Base-by-base conservation (phyloP, 2,888 invertebrate species). In the Meganola albula region DNA sequence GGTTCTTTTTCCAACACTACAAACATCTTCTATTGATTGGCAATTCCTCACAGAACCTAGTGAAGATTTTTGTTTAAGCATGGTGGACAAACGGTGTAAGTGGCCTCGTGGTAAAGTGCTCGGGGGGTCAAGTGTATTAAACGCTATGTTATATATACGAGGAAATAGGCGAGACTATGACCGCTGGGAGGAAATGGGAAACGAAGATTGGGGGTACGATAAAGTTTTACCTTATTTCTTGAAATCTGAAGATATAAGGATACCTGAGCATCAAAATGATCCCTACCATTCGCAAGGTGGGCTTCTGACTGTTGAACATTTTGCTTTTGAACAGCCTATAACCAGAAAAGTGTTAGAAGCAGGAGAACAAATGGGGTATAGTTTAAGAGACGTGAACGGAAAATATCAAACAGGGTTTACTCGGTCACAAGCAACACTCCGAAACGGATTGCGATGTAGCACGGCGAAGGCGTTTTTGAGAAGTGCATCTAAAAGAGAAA, bases 121-220 rank as follows among this genome's bases (percentile, higher is more conserved):
- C 10, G 92, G 92, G 11, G 97, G 97, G 0, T 92, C 91, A 8
- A 94, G 95, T 57, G 92, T 92, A 1, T 75, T 96, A 2, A 97
- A 97, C 66, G 96, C 95, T 10, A 96, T 97, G 96, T 84, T 95
- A 37, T 96, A 96, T 58, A 86, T 96, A 0, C 84, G 97, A 31
- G 97, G 96, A 0, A 95, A 97, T 63, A 89, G 88, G 29, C 87
- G 79, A 2, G 97, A 97, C 64, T 97, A 95, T 66, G 94, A 97
- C 58, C 78, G 87, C n/a, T 97, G 97, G 97, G 92, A 90, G 10
- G 68, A 63, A 7, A 63, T 92, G 60, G 97, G 96, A 0, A 85
- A 91, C 53, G 63, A 74, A 1, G 96, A 93, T 1, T 97, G 97
- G 97, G 87, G 91, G 16, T 95, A 92, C 62, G 80, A 89, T 0